Evolutionary conservation across 2,113 vertebrate species (phyloP), one percentile per base, ranked within the genome.

Genomic region (Oophaga pumilio): DNA sequence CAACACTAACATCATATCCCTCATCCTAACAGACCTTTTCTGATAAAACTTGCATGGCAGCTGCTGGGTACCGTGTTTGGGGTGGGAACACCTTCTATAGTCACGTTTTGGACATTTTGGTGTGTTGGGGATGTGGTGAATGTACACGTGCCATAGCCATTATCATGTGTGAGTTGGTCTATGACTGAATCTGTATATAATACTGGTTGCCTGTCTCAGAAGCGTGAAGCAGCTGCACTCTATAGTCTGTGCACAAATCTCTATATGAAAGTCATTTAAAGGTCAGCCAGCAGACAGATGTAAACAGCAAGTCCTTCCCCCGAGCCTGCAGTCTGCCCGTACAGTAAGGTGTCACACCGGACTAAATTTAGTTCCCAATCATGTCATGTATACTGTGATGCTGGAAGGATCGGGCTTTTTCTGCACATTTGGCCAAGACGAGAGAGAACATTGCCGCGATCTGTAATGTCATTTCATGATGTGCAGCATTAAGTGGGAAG

Each of bases 221-320:
- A 64, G 33, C 52, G 28, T 66, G 43, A 26, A 50, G 20, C 24
- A 11, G 18, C 81, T 53, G n/a, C 80, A 49, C 82, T 53, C 9
- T 28, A 6, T 17, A 56, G n/a, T 33, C 62, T 84, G 68, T 22
- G 24, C 52, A 57, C 68, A 59, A 71, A 59, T 74, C 26, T 28
- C 66, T 57, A 84, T 57, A 84, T 84, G 82, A 84, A 84, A 84
- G 82, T 84, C 82, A 84, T 84, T 84, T 84, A 84, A 84, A 84
- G 82, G 82, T 84, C 82, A 84, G 66, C 82, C 66, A 84, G 68
- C 68, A 74, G 82, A 74, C 24, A 84, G 66, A 84, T 84, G 66
- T 84, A 84, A 84, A 74, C 53, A 84, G 82, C 62, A 52, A 71
- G 66, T 57, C 43, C 66, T 71, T 84, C 66, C 66, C 52, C 53